Base-by-base conservation (phyloP, 2,113 vertebrate species). In the Leptobrachium leishanense region DNA sequence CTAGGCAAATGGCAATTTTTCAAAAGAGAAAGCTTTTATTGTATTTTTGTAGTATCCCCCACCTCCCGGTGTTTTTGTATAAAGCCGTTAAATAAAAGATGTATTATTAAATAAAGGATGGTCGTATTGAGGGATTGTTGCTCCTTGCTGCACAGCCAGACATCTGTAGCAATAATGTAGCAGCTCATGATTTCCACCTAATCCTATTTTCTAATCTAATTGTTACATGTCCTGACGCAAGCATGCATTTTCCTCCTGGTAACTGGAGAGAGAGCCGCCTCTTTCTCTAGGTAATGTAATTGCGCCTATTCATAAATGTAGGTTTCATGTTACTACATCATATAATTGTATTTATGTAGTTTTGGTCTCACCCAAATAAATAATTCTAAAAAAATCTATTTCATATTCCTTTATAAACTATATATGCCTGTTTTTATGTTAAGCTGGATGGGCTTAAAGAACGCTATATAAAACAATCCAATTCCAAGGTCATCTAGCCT, bases 151-250 rank as follows among this genome's bases (percentile, higher is more conserved):
- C 55, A 3, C 13, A 12, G 55, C 55, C 5, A 31, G 62, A 5
- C 31, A 6, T 64, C 15, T 6, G n/a, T 8, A 39, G 62, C 5
- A 64, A 64, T 2, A 39, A 20, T 5, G 39, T 39, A 64, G n/a
- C 62, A 64, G n/a, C 59, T 13, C 11, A 1, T 64, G 15, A 8
- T 64, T 64, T 3, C 62, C 15, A 20, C 62, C 15, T 64, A 64
- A 64, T 64, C 62, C n/a, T 39, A 31, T 64, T 64, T 64, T 10
- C 62, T 64, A 64, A 64, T 64, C 62, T 39, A 64, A 64, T 64
- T 64, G 62, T 64, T 64, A 20, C n/a, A 64, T 64, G n/a, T 64
- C n/a, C 4, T 39, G n/a, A 64, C 55, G 2, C 9, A 2, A 64
- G 62, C 62, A 64, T 15, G n/a, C 1, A 2, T 64, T 20, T 64